phyloP scores from a whole-genome alignment of 2,888 invertebrate genomes.

The Agrotis puta region DNA sequence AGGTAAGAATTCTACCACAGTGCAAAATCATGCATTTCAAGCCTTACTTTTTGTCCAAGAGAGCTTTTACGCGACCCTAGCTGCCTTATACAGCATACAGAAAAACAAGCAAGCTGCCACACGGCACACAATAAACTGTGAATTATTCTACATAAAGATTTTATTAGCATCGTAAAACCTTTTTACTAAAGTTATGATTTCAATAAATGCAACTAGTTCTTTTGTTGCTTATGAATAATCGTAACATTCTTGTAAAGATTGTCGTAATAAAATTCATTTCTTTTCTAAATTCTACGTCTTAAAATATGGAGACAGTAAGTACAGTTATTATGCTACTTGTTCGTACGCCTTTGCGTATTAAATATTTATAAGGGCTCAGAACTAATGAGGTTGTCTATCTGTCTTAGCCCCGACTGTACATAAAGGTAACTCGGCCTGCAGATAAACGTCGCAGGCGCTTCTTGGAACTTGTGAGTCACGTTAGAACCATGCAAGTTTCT shows the following conservation, averaged over 20 bases:
- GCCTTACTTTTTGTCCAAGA: constrained; percentile 45
- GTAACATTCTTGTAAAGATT: constrained; percentile 20
- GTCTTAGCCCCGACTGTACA: constrained; percentile 27
- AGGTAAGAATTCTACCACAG: constrained; percentile 41
- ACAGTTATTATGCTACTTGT: constrained; percentile 5
- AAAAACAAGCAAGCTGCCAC: constrained; percentile 49
- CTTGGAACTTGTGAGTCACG: constrained; percentile 73
- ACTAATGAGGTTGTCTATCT: constrained; percentile 24
- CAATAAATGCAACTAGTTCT: constrained; percentile 49
- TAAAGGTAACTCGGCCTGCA: constrained; percentile 50
- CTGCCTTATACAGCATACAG: constrained; percentile 54
- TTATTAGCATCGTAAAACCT: constrained; percentile 59
- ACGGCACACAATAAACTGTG: constrained; percentile 49
- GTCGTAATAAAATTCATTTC: not conserved
- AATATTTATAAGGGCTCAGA: constrained; percentile 13
- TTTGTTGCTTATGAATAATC: constrained; percentile 44
- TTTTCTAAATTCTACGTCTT: constrained; percentile 15
- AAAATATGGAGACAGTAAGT: not conserved
- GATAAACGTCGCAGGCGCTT: constrained; percentile 59
- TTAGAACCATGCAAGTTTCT: constrained; percentile 68
- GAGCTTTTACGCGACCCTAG: constrained; percentile 46
- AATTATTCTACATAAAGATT: constrained; percentile 59
- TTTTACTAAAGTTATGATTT: constrained; percentile 37
- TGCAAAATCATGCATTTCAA: constrained; percentile 49
- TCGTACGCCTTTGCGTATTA: not conserved